Evolutionary conservation across 1,140 invertebrate genomes (phyloP).

Genomic region (Apis florea): DNA sequence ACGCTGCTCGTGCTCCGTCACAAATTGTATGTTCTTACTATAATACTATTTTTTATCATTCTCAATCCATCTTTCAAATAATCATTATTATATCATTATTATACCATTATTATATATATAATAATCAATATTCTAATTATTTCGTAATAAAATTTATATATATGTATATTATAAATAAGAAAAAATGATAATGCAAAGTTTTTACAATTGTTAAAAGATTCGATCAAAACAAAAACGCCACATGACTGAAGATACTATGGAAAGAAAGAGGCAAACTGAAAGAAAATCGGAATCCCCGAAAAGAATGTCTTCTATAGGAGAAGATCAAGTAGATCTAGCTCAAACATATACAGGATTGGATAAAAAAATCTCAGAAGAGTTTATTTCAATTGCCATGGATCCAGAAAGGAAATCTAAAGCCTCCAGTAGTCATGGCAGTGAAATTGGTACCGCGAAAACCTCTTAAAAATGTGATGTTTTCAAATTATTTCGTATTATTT

Average conservation of each 20-base stretch:
- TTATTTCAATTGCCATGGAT: constrained; percentile 82
- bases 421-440: constrained; percentile 76
- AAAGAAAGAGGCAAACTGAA: constrained; percentile 66
- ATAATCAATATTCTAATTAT: too few relatives aligned
- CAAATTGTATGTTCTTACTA: constrained; percentile 68
- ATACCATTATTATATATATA: too few relatives aligned
- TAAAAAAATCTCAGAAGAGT: constrained; percentile 82
- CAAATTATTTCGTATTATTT: neutral
- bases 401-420: constrained; percentile 77
- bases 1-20: constrained; percentile 70
- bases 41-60: neutral
- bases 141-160: neutral
- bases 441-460: constrained; percentile 66
- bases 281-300: constrained; percentile 67
- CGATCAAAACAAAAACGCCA: constrained; percentile 70
- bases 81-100: neutral
- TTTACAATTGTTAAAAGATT: constrained; percentile 31
- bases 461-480: constrained; percentile 26
- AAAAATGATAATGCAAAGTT: too few relatives aligned
- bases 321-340: constrained; percentile 78
- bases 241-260: constrained; percentile 61
- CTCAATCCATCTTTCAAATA: neutral
- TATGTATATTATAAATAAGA: too few relatives aligned
- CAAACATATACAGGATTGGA: constrained; percentile 83
- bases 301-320: constrained; percentile 71